These are phyloP conservation scores for Stercorarius parasiticus DNA, from an alignment of 2,113 vertebrate genomes.

Conservation along the genomic window DNA sequence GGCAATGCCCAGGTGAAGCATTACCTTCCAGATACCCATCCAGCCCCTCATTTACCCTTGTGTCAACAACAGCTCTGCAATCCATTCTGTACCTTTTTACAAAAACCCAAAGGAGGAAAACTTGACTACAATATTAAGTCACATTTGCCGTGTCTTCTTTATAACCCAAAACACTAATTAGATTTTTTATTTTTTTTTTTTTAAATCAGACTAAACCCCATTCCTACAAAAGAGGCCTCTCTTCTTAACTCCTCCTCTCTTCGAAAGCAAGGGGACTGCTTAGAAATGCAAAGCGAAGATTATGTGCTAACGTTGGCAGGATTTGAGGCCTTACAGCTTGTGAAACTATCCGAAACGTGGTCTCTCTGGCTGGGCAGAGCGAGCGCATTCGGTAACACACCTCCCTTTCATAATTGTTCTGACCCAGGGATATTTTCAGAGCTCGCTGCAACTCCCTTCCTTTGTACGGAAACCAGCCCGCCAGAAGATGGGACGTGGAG, in stretches of 20 bases:
- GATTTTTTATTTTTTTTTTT: not conserved
- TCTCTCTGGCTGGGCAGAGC: not conserved
- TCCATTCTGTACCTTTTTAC: not conserved
- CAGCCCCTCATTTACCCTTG: not conserved
- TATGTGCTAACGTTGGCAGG: not conserved
- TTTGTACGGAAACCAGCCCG: not conserved
- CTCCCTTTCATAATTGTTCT: not conserved
- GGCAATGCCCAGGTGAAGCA: not conserved
- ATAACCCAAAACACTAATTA: not conserved
- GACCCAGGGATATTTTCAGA: not conserved
- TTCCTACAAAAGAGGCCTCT: not conserved
- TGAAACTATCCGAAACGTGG: not conserved
- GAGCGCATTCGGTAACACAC: not conserved
- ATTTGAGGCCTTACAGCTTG: not conserved
- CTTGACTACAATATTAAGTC: not conserved
- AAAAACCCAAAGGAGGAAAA: not conserved
- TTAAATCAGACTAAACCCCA: not conserved
- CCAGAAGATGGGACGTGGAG: not conserved
- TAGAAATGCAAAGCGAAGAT: not conserved
- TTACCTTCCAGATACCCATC: not conserved
- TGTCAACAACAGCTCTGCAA: constrained; percentile 20
- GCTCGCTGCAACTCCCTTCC: not conserved
- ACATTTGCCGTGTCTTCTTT: not conserved
- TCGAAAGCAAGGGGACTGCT: not conserved
- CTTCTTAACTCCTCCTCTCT: not conserved